These are phyloP conservation scores for Hemiprocne comata DNA, from an alignment of 2,113 vertebrate genomes.

Conservation along the genomic window DNA sequence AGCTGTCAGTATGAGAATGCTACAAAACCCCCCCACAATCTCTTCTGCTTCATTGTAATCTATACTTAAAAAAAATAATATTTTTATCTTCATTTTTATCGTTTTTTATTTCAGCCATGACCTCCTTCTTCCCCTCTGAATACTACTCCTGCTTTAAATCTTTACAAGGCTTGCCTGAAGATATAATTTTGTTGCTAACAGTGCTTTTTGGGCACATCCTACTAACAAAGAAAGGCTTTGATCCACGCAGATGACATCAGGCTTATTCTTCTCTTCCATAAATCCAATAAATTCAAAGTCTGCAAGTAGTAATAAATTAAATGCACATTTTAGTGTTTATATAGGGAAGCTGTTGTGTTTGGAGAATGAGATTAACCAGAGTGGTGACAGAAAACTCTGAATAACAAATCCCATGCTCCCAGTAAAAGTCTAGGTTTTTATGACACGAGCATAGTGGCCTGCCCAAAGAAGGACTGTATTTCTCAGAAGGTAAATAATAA, in stretches of 20 bases:
- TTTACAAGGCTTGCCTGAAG: neutral
- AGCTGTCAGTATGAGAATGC: neutral
- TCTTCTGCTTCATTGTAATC: neutral
- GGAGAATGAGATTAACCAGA: conserved; percentile 48
- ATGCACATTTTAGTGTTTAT: conserved; percentile 34
- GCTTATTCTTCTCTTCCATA: conserved; percentile 20
- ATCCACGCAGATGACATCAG: neutral
- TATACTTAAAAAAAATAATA: neutral
- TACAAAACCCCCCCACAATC: neutral
- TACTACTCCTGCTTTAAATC: neutral
- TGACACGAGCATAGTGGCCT: neutral
- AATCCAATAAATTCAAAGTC: conserved; percentile 9
- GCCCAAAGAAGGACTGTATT: neutral
- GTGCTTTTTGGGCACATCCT: neutral
- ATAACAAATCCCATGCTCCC: conserved; percentile 13
- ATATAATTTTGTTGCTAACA: neutral
- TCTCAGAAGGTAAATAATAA: neutral
- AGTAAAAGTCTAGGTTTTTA: neutral
- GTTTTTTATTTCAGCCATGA: neutral
- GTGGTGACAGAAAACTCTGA: conserved; percentile 18
- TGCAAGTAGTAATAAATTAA: conserved; percentile 46
- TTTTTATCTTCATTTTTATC: neutral
- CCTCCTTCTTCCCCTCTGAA: neutral
- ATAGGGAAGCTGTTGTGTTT: conserved; percentile 37
- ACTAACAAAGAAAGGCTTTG: conserved; percentile 44